Percentiles rank a stretch among this genome's conserved stretches.
phyloP scores from a whole-genome alignment of 53 echinoderm and acorn worm species.

The Echinometra lucunter region DNA sequence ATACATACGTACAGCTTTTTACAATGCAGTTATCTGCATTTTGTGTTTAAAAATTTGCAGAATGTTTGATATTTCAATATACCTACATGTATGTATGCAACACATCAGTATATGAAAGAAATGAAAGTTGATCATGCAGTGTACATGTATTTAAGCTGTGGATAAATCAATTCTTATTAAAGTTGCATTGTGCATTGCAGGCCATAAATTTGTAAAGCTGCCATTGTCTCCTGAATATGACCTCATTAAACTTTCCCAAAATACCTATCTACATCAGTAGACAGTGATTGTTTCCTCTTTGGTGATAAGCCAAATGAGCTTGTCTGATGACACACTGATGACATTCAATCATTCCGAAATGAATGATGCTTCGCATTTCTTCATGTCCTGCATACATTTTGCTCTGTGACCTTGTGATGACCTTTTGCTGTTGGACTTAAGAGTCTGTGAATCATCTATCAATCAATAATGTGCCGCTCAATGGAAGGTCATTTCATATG shows the following conservation, averaged over 20 bases:
- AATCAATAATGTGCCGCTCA: constrained; percentile 39
- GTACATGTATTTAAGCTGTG: too few species aligned
- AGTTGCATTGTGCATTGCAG: neutral
- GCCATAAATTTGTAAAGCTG: neutral
- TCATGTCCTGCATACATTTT: neutral
- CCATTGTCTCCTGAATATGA: neutral
- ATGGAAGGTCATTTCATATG: constrained; percentile 57
- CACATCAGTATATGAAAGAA: too few species aligned
- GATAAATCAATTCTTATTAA: neutral
- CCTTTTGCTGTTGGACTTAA: constrained; percentile 20
- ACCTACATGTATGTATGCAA: neutral
- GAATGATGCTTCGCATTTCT: neutral
- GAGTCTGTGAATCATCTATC: constrained; percentile 34
- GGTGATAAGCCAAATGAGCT: neutral
- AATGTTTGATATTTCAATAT: neutral
- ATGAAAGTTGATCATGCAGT: neutral
- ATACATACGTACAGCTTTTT: too few species aligned
- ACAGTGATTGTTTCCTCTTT: neutral
- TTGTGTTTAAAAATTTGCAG: too few species aligned
- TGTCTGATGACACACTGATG: constrained; percentile 4
- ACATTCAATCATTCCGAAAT: constrained; percentile 15
- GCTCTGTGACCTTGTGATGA: neutral
- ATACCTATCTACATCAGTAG: constrained; percentile 11
- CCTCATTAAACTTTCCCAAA: neutral
- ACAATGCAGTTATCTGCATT: too few species aligned